These are phyloP conservation scores for Acheta domesticus DNA, from an alignment of 2,888 invertebrate species.

Conservation along the genomic window DNA sequence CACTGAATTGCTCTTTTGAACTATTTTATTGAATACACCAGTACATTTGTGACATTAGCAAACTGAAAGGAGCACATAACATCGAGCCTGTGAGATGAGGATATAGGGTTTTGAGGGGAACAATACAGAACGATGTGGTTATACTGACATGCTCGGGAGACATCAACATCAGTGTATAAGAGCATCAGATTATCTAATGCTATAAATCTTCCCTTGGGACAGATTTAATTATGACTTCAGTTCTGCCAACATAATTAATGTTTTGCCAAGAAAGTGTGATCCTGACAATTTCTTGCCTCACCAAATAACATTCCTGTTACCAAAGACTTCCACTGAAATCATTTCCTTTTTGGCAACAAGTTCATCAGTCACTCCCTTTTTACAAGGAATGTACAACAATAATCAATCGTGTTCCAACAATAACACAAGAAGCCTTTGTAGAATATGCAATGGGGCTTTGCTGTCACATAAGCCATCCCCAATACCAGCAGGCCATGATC, in stretches of 20 bases:
- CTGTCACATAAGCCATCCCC: neutral
- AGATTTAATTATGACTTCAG: neutral
- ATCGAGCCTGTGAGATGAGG: constrained; percentile 34
- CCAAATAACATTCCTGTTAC: constrained; percentile 18
- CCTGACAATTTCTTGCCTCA: constrained; percentile 21
- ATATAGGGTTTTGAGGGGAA: constrained; percentile 1
- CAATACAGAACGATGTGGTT: neutral
- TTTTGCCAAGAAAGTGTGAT: constrained; percentile 19
- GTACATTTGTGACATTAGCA: constrained; percentile 58
- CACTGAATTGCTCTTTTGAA: constrained; percentile 46
- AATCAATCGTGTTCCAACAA: constrained; percentile 3
- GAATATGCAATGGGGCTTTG: neutral
- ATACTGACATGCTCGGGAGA: constrained; percentile 18
- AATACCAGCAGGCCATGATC: neutral
- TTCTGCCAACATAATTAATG: constrained; percentile 24
- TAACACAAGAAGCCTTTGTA: constrained; percentile 18
- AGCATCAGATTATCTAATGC: neutral
- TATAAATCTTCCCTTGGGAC: neutral
- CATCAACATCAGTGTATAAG: neutral
- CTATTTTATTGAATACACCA: constrained; percentile 58
- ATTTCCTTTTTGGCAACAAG: constrained; percentile 33
- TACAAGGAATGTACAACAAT: constrained; percentile 21
- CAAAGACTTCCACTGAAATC: constrained; percentile 18
- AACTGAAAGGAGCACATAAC: constrained; percentile 41
- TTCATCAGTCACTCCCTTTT: constrained; percentile 7